phyloP scores from a whole-genome alignment of 2,888 invertebrate genomes.

The Branchipolynoe longqiensis region DNA sequence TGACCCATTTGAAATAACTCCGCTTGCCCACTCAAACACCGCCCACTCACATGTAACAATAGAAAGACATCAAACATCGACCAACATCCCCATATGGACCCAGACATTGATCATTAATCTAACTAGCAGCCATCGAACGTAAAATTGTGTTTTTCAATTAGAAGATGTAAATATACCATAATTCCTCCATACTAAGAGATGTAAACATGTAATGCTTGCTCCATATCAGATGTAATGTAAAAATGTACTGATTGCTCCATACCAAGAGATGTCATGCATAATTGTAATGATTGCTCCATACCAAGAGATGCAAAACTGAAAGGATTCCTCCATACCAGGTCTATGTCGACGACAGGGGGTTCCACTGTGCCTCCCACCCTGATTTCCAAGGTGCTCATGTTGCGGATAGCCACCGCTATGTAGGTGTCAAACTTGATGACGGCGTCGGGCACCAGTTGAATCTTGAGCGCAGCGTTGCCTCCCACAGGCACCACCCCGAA shows the following conservation, averaged over 20 bases:
- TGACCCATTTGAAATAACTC: no score
- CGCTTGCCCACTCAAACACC: no score
- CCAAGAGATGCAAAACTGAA: not conserved
- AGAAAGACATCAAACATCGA: no score
- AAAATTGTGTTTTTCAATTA: no score
- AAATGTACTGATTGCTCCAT: not conserved
- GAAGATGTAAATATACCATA: no score
- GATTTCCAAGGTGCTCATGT: conserved; percentile 78
- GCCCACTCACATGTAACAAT: no score
- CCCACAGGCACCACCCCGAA: conserved; percentile 81
- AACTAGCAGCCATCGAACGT: no score
- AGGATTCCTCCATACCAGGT: conserved; percentile 72
- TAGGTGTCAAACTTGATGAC: conserved; percentile 80
- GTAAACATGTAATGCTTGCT: no score
- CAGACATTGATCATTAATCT: no score
- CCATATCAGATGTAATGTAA: no score
- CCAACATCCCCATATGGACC: no score
- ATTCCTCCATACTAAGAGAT: no score
- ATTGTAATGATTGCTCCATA: not conserved
- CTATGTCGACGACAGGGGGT: conserved; percentile 80
- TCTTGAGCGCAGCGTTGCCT: conserved; percentile 78
- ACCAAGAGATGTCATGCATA: not conserved
- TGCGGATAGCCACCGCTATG: conserved; percentile 79
- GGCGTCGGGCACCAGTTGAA: conserved; percentile 79
- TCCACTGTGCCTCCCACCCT: conserved; percentile 81